Percentiles rank a stretch among this genome's conserved stretches.
Conservation (phyloP, 2,888 invertebrate genomes). For the Polydesmus complanatus region DNA sequence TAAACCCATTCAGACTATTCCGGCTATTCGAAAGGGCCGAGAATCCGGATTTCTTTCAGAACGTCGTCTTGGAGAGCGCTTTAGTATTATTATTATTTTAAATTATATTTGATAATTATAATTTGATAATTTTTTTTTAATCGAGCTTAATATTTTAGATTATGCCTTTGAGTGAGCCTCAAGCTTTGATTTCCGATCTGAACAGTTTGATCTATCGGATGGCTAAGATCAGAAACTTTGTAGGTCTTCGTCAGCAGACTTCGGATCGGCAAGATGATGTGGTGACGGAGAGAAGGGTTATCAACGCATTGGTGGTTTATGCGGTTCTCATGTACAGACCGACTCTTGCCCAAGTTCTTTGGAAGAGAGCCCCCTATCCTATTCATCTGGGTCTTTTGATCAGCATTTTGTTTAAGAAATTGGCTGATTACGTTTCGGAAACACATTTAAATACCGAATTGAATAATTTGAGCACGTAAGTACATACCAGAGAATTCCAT, state of each 20-base stretch:
- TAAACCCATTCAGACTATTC: constrained; percentile 21
- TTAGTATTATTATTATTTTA: constrained; percentile 21
- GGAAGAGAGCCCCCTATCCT: constrained; percentile 30
- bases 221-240: constrained; percentile 5
- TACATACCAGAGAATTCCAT: background rate
- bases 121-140: background rate
- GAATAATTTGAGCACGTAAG: constrained; percentile 22
- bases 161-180: background rate
- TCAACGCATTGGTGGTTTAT: constrained; percentile 29
- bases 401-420: constrained; percentile 26
- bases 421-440: constrained; percentile 26
- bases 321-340: constrained; percentile 28
- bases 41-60: constrained; percentile 29
- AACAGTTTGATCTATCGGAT: constrained; percentile 1
- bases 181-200: background rate
- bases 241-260: background rate
- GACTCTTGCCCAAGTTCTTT: constrained; percentile 28
- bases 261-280: background rate
- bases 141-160: background rate
- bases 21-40: constrained; percentile 26
- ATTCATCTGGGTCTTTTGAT: constrained; percentile 30
- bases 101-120: background rate
- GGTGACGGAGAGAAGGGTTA: constrained; percentile 24
- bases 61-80: constrained; percentile 28
- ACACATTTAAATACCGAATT: constrained; percentile 25